Percentiles rank a stretch among this genome's conserved stretches.
phyloP scores from a whole-genome alignment of 2,113 vertebrate species.

The Bungarus multicinctus region DNA sequence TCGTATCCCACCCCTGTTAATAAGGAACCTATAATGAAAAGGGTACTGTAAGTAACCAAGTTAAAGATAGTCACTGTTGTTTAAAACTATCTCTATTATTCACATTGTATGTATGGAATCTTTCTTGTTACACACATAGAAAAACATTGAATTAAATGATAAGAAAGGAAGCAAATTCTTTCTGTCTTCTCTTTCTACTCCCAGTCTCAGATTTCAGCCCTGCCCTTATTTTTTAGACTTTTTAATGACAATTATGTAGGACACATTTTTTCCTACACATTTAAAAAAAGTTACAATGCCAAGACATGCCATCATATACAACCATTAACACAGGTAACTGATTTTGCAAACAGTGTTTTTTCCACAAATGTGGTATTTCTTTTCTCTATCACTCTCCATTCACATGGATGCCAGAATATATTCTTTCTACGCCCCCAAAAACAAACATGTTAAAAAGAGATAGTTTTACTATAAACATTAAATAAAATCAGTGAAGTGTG shows the following conservation, averaged over 20 bases:
- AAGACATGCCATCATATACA: not conserved
- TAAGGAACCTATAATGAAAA: not conserved
- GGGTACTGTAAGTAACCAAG: constrained; percentile 14
- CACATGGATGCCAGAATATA: not conserved
- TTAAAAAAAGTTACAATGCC: not conserved
- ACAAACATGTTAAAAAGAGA: not conserved
- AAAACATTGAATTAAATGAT: not conserved
- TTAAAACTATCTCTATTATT: not conserved
- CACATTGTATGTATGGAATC: not conserved
- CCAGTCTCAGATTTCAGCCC: not conserved
- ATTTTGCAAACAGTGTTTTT: not conserved
- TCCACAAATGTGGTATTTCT: not conserved
- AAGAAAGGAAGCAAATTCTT: not conserved
- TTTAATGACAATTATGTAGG: not conserved
- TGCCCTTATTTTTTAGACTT: not conserved
- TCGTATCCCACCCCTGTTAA: too few species aligned
- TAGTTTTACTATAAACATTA: not conserved
- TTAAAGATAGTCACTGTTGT: not conserved
- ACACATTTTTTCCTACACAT: not conserved
- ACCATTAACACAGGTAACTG: not conserved
- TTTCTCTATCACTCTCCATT: not conserved
- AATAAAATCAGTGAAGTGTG: not conserved
- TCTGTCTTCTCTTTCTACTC: too few species aligned
- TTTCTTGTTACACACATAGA: not conserved
- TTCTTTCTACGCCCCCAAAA: not conserved